Evolutionary conservation across 2,888 invertebrate species (phyloP).

Genomic region (Neoscelio sp.): DNA sequence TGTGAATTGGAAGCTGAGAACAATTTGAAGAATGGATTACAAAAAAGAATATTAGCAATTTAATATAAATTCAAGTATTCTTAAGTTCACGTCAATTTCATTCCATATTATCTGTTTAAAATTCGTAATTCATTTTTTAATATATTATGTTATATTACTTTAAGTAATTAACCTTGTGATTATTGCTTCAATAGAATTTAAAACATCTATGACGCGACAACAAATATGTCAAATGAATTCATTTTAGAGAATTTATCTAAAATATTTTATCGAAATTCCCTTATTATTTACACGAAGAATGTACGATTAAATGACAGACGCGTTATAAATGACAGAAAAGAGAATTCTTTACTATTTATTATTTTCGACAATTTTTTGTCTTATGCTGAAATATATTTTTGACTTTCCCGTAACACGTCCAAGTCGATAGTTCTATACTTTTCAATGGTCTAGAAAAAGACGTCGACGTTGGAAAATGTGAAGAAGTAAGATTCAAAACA

Average conservation of each 20-base stretch:
- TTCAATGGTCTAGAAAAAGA: conserved; percentile 18
- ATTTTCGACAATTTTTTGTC: conserved; percentile 26
- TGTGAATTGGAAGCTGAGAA: background rate
- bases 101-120: too few species aligned
- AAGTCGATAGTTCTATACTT: conserved; percentile 5
- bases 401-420: conserved; percentile 5
- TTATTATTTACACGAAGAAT: background rate
- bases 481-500: conserved; percentile 38
- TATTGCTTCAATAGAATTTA: too few species aligned
- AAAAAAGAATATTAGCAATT: too few species aligned
- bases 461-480: conserved; percentile 40
- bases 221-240: too few species aligned
- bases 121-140: too few species aligned
- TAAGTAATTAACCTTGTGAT: too few species aligned
- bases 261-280: conserved; percentile 1
- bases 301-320: conserved; percentile 12
- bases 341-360: conserved; percentile 11
- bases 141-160: too few species aligned
- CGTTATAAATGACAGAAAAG: conserved; percentile 13
- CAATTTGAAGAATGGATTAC: too few species aligned
- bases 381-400: conserved; percentile 1
- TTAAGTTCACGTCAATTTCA: too few species aligned
- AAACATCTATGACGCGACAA: too few species aligned
- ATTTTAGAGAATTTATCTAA: too few species aligned
- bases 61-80: too few species aligned